A percentile compares a stretch with the other conserved stretches of the same genome.
phyloP scores from a whole-genome alignment of 2,888 invertebrate species.

The Therioaphis trifolii region DNA sequence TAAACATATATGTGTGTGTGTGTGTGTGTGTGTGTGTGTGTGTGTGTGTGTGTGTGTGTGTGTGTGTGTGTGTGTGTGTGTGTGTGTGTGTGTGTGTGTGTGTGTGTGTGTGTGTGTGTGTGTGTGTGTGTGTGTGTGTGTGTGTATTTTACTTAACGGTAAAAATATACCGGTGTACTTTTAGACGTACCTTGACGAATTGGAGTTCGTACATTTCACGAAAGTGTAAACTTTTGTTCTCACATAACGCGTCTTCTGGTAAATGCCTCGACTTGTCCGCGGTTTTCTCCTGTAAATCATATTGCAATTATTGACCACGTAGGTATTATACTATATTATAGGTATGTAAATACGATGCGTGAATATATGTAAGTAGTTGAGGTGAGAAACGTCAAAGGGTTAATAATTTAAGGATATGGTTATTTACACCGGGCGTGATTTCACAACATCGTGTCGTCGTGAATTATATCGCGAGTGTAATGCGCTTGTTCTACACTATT shows the following conservation, averaged over 20 bases:
- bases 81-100: no score
- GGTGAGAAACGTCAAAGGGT: not conserved
- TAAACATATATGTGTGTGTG: no score
- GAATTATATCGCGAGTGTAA: no score
- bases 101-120: no score
- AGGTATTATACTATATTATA: not conserved
- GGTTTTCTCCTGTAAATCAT: conserved; percentile 60
- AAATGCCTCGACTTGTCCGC: conserved; percentile 52
- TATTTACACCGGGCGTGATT: no score
- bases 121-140: no score
- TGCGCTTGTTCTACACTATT: no score
- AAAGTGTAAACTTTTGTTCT: conserved; percentile 61
- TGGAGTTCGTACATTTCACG: conserved; percentile 60
- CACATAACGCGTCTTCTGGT: conserved; percentile 51
- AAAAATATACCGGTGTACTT: conserved; percentile 41
- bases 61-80: no score
- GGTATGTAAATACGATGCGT: not conserved
- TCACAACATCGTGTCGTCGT: no score
- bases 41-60: no score
- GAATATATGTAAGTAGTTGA: not conserved
- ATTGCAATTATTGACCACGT: conserved; percentile 33
- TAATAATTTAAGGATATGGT: no score
- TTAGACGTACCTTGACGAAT: conserved; percentile 57
- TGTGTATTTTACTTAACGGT: conserved; percentile 21
- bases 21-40: no score